Evolutionary conservation across 1,140 invertebrate genomes (phyloP).

Genomic region (Solen grandis): DNA sequence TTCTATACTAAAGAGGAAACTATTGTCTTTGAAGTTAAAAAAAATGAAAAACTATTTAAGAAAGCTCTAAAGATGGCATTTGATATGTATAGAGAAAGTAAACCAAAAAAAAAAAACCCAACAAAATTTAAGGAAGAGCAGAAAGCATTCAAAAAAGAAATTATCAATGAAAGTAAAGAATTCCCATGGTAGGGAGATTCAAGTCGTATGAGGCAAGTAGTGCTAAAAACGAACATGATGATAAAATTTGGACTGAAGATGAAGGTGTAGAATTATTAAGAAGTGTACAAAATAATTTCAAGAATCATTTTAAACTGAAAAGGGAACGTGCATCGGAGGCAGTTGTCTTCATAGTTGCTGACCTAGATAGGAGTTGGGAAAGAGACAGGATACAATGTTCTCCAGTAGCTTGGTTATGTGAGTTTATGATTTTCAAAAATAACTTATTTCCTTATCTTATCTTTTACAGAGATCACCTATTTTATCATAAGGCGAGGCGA

Average conservation of each 20-base stretch:
- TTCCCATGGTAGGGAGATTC: neutral
- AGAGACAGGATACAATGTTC: neutral
- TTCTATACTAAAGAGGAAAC: neutral
- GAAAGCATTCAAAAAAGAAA: constrained; percentile 13
- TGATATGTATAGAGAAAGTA: neutral
- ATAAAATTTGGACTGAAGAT: neutral
- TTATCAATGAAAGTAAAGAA: neutral
- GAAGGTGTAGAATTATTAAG: neutral
- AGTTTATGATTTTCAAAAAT: too few species aligned
- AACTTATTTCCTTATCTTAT: too few species aligned
- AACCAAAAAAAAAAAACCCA: neutral
- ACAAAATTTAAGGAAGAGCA: neutral
- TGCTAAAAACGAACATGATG: neutral
- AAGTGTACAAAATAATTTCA: neutral
- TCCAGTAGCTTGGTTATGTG: constrained; percentile 9
- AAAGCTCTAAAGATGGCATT: too few species aligned
- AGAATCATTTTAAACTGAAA: neutral
- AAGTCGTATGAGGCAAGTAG: neutral
- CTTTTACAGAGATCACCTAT: too few species aligned
- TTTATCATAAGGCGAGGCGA: too few species aligned
- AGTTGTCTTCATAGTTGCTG: neutral
- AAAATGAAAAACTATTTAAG: neutral
- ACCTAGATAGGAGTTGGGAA: constrained; percentile 20
- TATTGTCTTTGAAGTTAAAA: constrained; percentile 17
- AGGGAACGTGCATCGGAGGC: neutral